Evolutionary conservation across 2,888 invertebrate genomes (phyloP), one percentile per base, ranked within the genome.

Genomic region (Drosophila mulleri): DNA sequence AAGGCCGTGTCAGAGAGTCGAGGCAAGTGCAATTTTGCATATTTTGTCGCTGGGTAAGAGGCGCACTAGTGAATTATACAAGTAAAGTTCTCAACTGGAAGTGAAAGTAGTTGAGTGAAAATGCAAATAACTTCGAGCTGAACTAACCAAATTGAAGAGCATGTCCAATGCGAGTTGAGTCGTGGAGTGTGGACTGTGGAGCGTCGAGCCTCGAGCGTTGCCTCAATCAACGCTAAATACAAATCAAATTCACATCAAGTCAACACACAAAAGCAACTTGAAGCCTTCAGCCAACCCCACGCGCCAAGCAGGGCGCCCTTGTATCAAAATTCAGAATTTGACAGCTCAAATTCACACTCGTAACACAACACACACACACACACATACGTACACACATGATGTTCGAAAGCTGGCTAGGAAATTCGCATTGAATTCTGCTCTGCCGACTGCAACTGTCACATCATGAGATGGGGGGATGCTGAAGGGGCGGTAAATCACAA

Each of bases 1-100:
- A 58, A 45, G 32, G 42, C 29, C 45, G 20, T 50, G 59, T 42
- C 56, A 63, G 59, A 58, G 79, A 64, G 79, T 56, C 57, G 75
- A 54, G 68, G 50, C 60, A 63, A 67, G 62, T 76, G 75, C 87
- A 81, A 87, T 84, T 84, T 84, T 84, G 81, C 89, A 84, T 84
- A 89, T 83, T 87, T 83, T 80, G 75, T 71, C 68, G 67, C 32
- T 37, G 60, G 32, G 45, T 20, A 48, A 47, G 63, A 52, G 61
- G 45, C 61, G 48, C 45, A 68, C 44, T 58, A 68, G 67, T 76
- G 77, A 69, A 67, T 78, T 80, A 77, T 59, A 77, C 72, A 69
- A 77, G 48, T 62, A 80, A 80, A 76, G 67, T 69, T 77, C 50
- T 7, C 45, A 66, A 52, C 66, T 66, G 16, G 35, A 29, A 72